phyloP scores from a whole-genome alignment of 2,888 invertebrate genomes.

The Timema podura region DNA sequence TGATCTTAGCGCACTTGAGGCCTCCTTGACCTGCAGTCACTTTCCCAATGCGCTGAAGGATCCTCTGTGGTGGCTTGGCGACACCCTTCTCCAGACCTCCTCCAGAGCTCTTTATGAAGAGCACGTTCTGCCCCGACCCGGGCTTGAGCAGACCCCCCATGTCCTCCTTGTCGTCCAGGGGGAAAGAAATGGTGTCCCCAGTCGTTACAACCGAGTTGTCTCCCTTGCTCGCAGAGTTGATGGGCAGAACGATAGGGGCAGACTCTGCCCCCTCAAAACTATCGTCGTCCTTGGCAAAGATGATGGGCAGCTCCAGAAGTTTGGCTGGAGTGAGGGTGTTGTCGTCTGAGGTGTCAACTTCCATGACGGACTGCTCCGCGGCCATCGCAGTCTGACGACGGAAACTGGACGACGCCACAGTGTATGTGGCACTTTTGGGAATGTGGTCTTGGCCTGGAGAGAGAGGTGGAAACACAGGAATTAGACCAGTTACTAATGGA shows the following conservation, averaged over 20 bases:
- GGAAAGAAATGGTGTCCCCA: constrained; percentile 28
- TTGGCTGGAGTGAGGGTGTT: constrained; percentile 36
- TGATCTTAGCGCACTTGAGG: constrained; percentile 10
- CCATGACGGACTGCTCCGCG: constrained; percentile 4
- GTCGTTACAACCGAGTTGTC: constrained; percentile 19
- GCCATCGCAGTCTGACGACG: background rate
- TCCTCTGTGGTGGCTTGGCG: background rate
- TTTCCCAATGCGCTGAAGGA: constrained; percentile 7
- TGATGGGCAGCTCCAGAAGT: constrained; percentile 39
- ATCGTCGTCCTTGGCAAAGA: constrained; percentile 37
- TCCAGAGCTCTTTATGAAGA: constrained; percentile 15
- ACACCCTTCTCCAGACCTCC: background rate
- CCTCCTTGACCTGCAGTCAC: background rate
- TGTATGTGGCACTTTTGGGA: constrained; percentile 16
- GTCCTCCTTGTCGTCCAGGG: constrained; percentile 21
- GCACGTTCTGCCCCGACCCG: constrained; percentile 14
- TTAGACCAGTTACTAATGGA: too few species aligned
- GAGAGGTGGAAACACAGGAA: too few species aligned
- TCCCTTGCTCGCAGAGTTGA: constrained; percentile 14
- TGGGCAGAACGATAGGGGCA: constrained; percentile 24
- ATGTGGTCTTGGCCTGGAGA: constrained; percentile 17
- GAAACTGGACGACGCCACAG: constrained; percentile 14
- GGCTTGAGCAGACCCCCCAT: constrained; percentile 7
- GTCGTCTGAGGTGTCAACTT: constrained; percentile 1
- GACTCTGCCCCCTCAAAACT: constrained; percentile 9